Evolutionary conservation across 1,140 invertebrate species (phyloP).

Genomic region (Drosophila arizonae): DNA sequence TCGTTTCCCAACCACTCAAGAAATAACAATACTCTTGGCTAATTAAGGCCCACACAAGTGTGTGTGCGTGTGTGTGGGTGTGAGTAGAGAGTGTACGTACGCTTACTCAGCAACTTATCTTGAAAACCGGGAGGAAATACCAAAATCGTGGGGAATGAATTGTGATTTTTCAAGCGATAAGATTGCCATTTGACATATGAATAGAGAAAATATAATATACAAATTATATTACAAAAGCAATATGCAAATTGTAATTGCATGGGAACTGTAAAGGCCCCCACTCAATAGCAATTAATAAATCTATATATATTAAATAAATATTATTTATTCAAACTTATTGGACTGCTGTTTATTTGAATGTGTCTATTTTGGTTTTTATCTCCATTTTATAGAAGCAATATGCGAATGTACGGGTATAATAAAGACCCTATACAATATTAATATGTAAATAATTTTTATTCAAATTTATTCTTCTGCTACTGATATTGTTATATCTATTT

Average conservation of each 20-base stretch:
- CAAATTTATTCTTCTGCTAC: no score
- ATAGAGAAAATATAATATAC: neutral
- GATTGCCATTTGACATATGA: slow-evolving; percentile 6
- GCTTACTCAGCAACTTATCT: slow-evolving; percentile 4
- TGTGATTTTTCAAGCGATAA: slow-evolving; percentile 11
- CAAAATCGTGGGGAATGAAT: slow-evolving; percentile 24
- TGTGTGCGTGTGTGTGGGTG: neutral
- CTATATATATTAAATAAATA: neutral
- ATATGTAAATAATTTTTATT: no score
- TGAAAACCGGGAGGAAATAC: slow-evolving; percentile 10
- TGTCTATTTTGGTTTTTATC: neutral
- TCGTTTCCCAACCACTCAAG: neutral
- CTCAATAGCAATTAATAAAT: no score
- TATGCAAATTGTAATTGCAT: slow-evolving; percentile 2
- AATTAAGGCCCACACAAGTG: neutral
- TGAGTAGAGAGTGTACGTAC: neutral
- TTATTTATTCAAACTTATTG: slow-evolving; percentile 18
- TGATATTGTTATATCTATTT: no score
- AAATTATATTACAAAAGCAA: slow-evolving; percentile 2
- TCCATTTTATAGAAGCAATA: no score
- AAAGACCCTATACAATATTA: no score
- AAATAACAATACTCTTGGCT: neutral
- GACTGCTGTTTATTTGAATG: no score
- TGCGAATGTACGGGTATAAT: no score
- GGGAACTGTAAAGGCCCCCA: neutral